Conservation (phyloP, 2,888 invertebrate species). For the Periphyllus acericola region DNA sequence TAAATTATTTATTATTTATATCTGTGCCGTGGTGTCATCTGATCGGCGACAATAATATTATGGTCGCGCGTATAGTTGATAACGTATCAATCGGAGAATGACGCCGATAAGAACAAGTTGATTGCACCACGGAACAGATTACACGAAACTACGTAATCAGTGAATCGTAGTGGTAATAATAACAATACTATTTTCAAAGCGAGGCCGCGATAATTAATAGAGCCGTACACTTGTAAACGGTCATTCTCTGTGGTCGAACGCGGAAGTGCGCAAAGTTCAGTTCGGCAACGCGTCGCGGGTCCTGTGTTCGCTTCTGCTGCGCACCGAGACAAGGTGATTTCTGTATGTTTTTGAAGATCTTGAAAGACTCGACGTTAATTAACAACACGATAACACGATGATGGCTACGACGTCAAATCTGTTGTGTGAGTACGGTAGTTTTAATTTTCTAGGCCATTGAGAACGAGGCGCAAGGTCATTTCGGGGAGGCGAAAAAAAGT, state of each 20-base stretch:
- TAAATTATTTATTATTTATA: too few species aligned
- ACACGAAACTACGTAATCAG: too few species aligned
- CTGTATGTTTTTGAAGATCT: neutral
- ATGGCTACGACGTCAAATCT: constrained; percentile 39
- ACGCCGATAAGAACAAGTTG: too few species aligned
- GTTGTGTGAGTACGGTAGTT: constrained; percentile 24
- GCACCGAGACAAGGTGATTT: neutral
- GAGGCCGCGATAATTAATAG: neutral
- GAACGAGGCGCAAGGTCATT: constrained; percentile 13
- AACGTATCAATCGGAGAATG: neutral
- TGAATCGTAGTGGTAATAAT: neutral
- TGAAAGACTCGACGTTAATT: neutral
- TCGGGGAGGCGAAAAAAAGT: neutral
- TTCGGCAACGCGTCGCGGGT: neutral
- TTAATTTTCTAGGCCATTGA: neutral
- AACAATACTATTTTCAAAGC: neutral
- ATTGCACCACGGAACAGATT: neutral
- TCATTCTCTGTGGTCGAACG: neutral
- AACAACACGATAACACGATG: neutral
- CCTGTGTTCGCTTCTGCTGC: neutral
- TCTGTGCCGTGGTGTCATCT: too few species aligned
- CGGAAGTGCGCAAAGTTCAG: constrained; percentile 43
- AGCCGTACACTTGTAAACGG: neutral
- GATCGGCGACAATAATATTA: too few species aligned
- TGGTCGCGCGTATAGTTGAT: neutral